Base-by-base conservation (phyloP, 2,113 vertebrate genomes). In the Microcebus griseorufus region DNA sequence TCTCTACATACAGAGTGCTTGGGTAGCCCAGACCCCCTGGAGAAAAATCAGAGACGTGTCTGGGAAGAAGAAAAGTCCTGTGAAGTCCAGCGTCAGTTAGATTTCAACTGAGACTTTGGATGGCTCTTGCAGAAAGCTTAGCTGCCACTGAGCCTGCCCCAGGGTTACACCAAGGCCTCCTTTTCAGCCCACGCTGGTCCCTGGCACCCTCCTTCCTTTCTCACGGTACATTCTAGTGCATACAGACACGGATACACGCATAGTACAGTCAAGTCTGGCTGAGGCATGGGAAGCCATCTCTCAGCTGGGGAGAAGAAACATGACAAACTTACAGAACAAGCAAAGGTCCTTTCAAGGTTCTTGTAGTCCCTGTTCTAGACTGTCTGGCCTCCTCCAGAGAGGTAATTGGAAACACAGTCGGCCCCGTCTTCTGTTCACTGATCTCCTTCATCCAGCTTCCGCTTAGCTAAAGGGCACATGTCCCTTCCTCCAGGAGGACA, bases 351-450 rank as follows among this genome's bases (percentile, higher is more conserved):
- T 92, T 95, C 94, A 97, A 97, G 95, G 88, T 96, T 82, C 60
- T 92, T 62, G 0, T 10, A 2, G 20, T 58, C 60, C 12, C 45
- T 67, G 51, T 60, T 94, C 95, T 88, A 80, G 96, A 94, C 79
- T 65, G 45, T 79, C 45, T 0, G 82, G 92, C 94, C 78, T 93
- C 97, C 92, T 96, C 75, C 72, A 8, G 95, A 97, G 94, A 93
- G 48, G 27, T 89, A 97, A 97, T 95, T 98, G 92, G 83, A 96
- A 94, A 93, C 90, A 70, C 96, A 95, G 95, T 69, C 9, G 80
- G 96, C 27, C 18, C 22, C 9, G 12, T 95, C 58, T 95, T 81
- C 95, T 97, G 79, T 58, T 97, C 96, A 96, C 84, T 91, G 93
- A 93, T 45, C n/a, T 65, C 39, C 34, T 89, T 32, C 20, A 67